Evolutionary conservation across 64 coral and sea anemone species (phyloP).

Genomic region (Montipora foliosa): DNA sequence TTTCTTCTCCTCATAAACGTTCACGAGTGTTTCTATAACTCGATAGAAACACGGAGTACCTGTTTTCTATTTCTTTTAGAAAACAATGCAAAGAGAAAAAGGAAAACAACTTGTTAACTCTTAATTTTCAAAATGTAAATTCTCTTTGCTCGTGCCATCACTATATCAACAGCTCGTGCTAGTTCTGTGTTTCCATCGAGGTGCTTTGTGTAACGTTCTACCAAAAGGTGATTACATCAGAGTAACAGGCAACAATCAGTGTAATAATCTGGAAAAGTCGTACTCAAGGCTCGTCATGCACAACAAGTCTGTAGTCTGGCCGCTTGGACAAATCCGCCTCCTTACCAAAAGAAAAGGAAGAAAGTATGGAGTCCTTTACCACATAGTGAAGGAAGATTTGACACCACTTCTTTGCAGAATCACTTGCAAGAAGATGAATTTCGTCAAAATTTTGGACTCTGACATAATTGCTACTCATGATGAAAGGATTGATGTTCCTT

Average conservation of each 20-base stretch:
- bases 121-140: too few species aligned
- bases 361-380: slow-evolving; percentile 49
- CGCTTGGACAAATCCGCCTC: background rate
- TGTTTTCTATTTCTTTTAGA: too few species aligned
- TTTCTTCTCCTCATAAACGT: too few species aligned
- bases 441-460: slow-evolving; percentile 50
- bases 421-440: slow-evolving; percentile 52
- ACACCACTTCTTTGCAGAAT: slow-evolving; percentile 37
- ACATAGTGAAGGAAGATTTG: slow-evolving; percentile 67
- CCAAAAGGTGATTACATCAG: slow-evolving; percentile 48
- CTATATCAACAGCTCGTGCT: too few species aligned
- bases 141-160: too few species aligned
- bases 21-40: too few species aligned
- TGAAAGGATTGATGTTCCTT: slow-evolving; percentile 29
- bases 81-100: too few species aligned
- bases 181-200: background rate
- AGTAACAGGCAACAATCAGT: slow-evolving; percentile 23
- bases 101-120: too few species aligned
- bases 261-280: slow-evolving; percentile 50
- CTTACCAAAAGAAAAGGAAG: slow-evolving; percentile 49
- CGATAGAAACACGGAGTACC: too few species aligned
- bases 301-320: slow-evolving; percentile 26
- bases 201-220: slow-evolving; percentile 55
- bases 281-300: slow-evolving; percentile 61
- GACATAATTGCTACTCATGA: slow-evolving; percentile 48